Conservation (phyloP, 2,888 invertebrate genomes). For the Macrophya alboannulata region DNA sequence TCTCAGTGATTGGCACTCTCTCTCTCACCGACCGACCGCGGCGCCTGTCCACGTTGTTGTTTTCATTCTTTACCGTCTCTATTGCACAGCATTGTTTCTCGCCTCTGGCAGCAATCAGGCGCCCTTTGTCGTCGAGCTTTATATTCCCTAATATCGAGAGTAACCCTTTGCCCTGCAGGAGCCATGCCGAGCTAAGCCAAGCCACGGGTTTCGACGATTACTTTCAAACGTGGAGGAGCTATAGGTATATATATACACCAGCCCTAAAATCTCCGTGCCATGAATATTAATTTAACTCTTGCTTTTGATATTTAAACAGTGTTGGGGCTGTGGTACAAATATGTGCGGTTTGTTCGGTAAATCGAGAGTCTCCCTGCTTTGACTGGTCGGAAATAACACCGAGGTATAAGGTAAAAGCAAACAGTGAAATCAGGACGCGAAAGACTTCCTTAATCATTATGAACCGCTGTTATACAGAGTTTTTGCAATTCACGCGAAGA, state of each 20-base stretch:
- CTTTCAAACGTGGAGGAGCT: background rate
- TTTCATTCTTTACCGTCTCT: constrained; percentile 59
- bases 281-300: constrained; percentile 9
- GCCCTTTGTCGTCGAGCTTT: constrained; percentile 64
- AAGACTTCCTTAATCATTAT: background rate
- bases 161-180: constrained; percentile 6
- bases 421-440: background rate
- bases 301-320: background rate
- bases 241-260: background rate
- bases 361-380: background rate
- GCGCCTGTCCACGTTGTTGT: background rate
- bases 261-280: background rate
- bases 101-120: constrained; percentile 66
- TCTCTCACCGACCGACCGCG: background rate
- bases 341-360: background rate
- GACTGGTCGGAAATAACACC: background rate
- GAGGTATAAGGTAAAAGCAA: background rate
- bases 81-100: constrained; percentile 70
- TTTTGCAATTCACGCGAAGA: background rate
- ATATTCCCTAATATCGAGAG: constrained; percentile 53
- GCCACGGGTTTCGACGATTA: background rate
- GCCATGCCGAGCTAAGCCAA: background rate
- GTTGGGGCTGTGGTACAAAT: background rate
- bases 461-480: background rate
- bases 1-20: background rate